Evolutionary conservation across 2,113 vertebrate species (phyloP), one percentile per base, ranked within the genome.

Genomic region (Salvelinus sp.): DNA sequence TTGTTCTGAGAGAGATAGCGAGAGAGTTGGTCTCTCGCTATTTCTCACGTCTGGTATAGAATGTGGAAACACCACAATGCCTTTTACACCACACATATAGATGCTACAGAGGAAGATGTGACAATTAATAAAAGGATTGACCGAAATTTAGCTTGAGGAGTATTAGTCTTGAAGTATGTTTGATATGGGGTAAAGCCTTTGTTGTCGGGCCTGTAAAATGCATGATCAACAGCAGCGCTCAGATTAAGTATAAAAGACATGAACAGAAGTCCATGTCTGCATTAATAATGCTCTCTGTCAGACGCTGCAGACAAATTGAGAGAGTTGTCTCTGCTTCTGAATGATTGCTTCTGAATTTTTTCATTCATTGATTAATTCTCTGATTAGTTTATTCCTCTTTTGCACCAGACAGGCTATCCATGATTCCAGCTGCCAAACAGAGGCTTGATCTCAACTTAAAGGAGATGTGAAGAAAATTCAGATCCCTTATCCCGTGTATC

Each of bases 291-390:
- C 82, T 79, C 84, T 85, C 80, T 79, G 33, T 27, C 67, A 47
- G 18, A 44, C 16, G 6, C 67, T 9, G 83, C 89, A 38, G 38
- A 38, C 38, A 90, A 92, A 91, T 89, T 88, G 91, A 92, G 90
- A 89, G 90, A 90, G 87, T 87, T 89, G 87, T 89, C 81, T 91
- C 86, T 88, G 88, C 88, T 87, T 89, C 88, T 88, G 86, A 86
- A 85, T 85, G 30, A 68, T n/a, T 68, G 66, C 88, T 88, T 89
- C 88, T 88, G 86, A 86, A 85, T 44, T 69, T 48, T 86, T 78
- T 79, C 66, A 83, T 25, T 82, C 77, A 75, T 20, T 81, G 68
- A 85, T 84, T 88, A 79, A 75, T 81, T 81, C 79, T 80, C 79
- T 76, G 70, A 84, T 83, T 76, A 13, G 79, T 86, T 81, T 79